Conservation (phyloP, 2,888 invertebrate genomes). For the Phymatocera aterrima region DNA sequence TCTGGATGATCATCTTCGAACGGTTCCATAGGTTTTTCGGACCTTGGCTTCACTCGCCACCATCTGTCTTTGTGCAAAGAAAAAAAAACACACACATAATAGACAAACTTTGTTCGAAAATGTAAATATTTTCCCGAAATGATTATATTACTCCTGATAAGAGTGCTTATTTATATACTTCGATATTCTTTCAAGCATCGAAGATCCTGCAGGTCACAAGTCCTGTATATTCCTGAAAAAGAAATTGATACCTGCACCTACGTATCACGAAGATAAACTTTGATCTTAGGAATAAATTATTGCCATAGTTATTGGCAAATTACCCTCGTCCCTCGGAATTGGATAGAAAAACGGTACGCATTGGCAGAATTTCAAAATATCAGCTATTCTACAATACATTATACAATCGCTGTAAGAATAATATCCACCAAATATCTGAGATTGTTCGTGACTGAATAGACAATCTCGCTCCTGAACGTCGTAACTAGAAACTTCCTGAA, state of each 20-base stretch:
- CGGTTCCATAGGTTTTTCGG: slow-evolving; percentile 72
- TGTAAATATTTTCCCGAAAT: no score
- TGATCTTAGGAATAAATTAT: no score
- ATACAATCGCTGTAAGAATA: slow-evolving; percentile 80
- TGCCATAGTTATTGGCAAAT: no score
- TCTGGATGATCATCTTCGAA: not conserved
- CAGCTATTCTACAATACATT: slow-evolving; percentile 77
- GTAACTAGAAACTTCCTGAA: slow-evolving; percentile 53
- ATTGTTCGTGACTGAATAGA: slow-evolving; percentile 57
- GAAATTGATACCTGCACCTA: no score
- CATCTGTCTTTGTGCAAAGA: slow-evolving; percentile 71
- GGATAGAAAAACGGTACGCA: slow-evolving; percentile 1
- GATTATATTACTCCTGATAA: no score
- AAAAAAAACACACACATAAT: not conserved
- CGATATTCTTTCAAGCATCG: slow-evolving; percentile 76
- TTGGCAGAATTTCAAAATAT: slow-evolving; percentile 75
- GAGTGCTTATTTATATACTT: no score
- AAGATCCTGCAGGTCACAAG: slow-evolving; percentile 77
- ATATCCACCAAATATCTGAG: slow-evolving; percentile 61
- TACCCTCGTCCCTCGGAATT: not conserved
- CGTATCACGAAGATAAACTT: no score
- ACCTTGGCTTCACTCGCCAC: slow-evolving; percentile 70
- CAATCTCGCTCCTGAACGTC: slow-evolving; percentile 53
- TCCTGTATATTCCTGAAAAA: slow-evolving; percentile 62
- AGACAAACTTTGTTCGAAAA: no score